Conservation (phyloP, 2,797 vertebrate genomes). For the Rhinoraja longicauda region DNA sequence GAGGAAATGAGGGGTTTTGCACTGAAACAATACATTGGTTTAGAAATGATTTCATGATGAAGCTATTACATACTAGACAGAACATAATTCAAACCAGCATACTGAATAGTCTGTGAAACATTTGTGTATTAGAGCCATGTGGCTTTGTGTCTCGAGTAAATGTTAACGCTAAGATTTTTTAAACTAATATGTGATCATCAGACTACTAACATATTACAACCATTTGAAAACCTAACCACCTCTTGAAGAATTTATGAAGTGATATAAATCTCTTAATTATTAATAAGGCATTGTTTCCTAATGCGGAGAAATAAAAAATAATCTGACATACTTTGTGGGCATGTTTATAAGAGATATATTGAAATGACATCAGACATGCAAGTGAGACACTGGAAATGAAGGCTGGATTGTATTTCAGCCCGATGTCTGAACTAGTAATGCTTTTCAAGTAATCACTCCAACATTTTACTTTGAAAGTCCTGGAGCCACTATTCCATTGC, state of each 20-base stretch:
- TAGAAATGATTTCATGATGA: slow-evolving; percentile 29
- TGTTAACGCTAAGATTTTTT: background rate
- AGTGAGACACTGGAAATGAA: background rate
- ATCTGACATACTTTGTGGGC: background rate
- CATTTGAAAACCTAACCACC: background rate
- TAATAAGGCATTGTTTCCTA: too few species aligned
- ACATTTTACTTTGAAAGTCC: background rate
- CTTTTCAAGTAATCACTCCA: background rate
- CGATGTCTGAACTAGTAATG: background rate
- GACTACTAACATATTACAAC: background rate
- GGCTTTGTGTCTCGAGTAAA: background rate
- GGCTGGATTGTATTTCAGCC: background rate
- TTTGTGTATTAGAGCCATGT: background rate
- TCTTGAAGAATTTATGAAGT: background rate
- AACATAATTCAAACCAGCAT: slow-evolving; percentile 36
- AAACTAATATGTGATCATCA: slow-evolving; percentile 16
- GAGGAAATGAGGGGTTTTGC: slow-evolving; percentile 36
- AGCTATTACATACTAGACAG: slow-evolving; percentile 27
- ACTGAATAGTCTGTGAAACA: slow-evolving; percentile 5
- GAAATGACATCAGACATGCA: background rate
- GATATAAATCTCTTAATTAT: background rate
- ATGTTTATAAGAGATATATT: background rate
- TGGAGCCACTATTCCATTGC: background rate
- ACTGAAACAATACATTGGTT: slow-evolving; percentile 33
- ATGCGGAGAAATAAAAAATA: background rate